Base-by-base conservation (phyloP, 2,888 invertebrate species). In the Chorisops tibialis region DNA sequence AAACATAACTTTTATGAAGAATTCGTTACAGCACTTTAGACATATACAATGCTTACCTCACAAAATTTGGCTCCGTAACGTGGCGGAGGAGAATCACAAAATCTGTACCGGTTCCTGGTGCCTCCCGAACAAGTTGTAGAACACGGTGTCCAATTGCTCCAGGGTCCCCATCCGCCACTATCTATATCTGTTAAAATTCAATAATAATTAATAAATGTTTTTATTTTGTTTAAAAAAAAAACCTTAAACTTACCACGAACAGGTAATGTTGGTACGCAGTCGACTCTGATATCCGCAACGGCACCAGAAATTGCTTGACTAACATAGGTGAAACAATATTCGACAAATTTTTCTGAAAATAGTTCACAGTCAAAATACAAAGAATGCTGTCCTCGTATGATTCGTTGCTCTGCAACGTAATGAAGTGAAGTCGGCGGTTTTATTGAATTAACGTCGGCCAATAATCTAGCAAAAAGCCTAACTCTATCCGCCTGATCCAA, bases 41-140 rank as follows among this genome's bases (percentile, higher is more conserved):
- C n/a, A n/a, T 35, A 35, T 35, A 9, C 7, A 50, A 30, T 52
- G 70, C 69, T 67, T 79, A 91, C 92, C 84, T 91, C 87, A 72
- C 94, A 94, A 77, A 90, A 93, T 74, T 89, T 89, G 11, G 93
- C 92, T 1, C 93, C 93, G 72, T 93, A 92, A 43, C 89, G 84
- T 0, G 94, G 93, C 0, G 91, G 88, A 0, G 94, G 94, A 0
- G 88, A 88, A 75, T 93, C 91, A 73, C 94, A 94, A 79, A 92
- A 88, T 68, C 94, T 83, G 76, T 92, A 91, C 14, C 94, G 84
- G 74, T 87, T 91, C 65, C 88, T 83, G 14, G 87, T 89, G 0
- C 93, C 93, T 52, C 88, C 87, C 45, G 86, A 81, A 71, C 87
- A 87, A 63, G 88, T 87, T 65, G 84, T 86, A 1, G 90, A 89